Evolutionary conservation across 2,113 vertebrate genomes (phyloP), one percentile per base, ranked within the genome.

Genomic region (Apistogramma diplotaenia): DNA sequence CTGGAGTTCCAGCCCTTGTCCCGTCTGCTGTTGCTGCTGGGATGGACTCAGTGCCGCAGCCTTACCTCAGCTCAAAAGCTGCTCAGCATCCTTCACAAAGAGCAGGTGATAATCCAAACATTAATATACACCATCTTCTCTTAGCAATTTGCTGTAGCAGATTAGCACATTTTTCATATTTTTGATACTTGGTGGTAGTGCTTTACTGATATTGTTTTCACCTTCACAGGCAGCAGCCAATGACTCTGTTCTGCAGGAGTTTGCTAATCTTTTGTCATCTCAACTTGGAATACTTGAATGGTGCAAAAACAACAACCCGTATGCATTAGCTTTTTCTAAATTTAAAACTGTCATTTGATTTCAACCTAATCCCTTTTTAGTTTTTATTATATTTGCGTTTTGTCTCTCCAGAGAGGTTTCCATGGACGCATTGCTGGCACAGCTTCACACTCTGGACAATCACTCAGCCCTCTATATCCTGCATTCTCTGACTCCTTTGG

Each of bases 11-110:
- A 87, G 73, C 97, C 97, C 3, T 93, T 99, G 67, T 94, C 96
- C 25, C 96, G 96, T 16, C 96, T 99, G 33, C 93, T 99, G 15
- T 89, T 99, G 70, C 95, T 99, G 62, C 93, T 99, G 61, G 97
- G 97, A 58, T 99, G 98, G 98, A 97, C 94, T 76, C 96, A 98
- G 49, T 99, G 97, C 85, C 95, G 95, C 87, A 97, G 96, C 67
- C 89, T 98, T 25, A 94, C 92, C 59, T 96, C 97, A 0, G 97
- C 97, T 67, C 96, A 96, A 75, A 88, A 40, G 10, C 94, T 99
- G 74, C 95, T 99, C n/a, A 83, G 88, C 70, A 85, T 94, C 49
- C 95, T 99, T 12, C 97, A 98, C 87, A 91, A 93, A 73, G 94
- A 96, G 55, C 96, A 94, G 97, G 98, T 98, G 91, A 82, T 75